Base-by-base conservation (phyloP, 1,140 invertebrate genomes). In the Trialeurodes vaporariorum region DNA sequence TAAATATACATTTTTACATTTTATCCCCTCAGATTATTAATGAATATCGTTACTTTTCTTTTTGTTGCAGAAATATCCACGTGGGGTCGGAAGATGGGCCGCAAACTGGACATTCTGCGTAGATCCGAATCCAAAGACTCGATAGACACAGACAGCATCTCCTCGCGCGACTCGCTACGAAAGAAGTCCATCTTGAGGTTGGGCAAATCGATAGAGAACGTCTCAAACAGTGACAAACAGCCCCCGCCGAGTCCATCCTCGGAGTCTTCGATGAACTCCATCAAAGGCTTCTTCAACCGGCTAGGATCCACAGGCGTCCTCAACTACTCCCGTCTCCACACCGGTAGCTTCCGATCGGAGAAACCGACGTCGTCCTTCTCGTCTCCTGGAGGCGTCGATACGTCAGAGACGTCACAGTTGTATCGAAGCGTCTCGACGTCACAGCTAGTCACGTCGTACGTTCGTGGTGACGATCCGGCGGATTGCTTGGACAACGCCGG, bases 11-110 rank as follows among this genome's bases (percentile, higher is more conserved):
- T n/a, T n/a, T n/a, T n/a, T n/a, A n/a, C n/a, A n/a, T n/a, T n/a
- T n/a, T n/a, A n/a, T n/a, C n/a, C n/a, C n/a, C n/a, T n/a, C n/a
- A n/a, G n/a, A n/a, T n/a, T n/a, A n/a, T n/a, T n/a, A n/a, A n/a
- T n/a, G n/a, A n/a, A n/a, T n/a, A n/a, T n/a, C n/a, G n/a, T n/a
- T n/a, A n/a, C n/a, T 49, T 49, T 65, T 66, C 17, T 64, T 59
- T 70, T 27, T 59, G 40, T 69, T 82, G 64, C 81, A 88, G 88
- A 88, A 71, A 82, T 89, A 69, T 83, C 85, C 66, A 88, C 89
- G 68, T 91, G 89, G 89, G 87, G 89, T 72, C 84, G 87, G 66
- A 82, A 84, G 64, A 88, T 91, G 86, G 87, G 88, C 68, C 86
- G 85, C 72, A 90, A 90, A 75, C 80, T 91, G 73, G 89, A 91